These are phyloP conservation scores for Geococcyx californianus DNA, from an alignment of 2,113 vertebrate genomes.

Conservation along the genomic window DNA sequence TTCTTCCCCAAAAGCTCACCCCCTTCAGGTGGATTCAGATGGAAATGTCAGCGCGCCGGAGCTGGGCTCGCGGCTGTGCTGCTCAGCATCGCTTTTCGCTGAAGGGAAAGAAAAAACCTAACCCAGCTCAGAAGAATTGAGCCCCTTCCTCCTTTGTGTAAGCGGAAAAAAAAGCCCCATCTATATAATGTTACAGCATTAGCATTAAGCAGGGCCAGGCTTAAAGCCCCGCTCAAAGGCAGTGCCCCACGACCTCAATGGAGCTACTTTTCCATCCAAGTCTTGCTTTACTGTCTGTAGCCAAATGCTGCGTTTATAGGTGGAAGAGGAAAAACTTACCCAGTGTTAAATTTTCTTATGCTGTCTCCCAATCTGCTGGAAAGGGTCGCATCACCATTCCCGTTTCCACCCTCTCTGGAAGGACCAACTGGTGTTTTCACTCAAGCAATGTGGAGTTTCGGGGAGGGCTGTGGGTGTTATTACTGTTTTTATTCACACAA, in stretches of 20 bases:
- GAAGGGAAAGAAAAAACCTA: constrained; percentile 47
- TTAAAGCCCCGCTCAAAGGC: constrained; percentile 67
- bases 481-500: fast-evolving
- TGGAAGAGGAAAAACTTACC: constrained; percentile 6
- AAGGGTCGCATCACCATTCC: background rate
- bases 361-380: background rate
- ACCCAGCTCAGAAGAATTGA: constrained; percentile 44
- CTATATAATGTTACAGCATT: constrained; percentile 90
- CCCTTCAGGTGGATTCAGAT: constrained; percentile 80
- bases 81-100: constrained; percentile 73
- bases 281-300: background rate
- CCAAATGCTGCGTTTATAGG: constrained; percentile 11
- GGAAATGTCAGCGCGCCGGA: constrained; percentile 79
- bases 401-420: background rate
- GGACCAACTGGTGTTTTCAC: background rate
- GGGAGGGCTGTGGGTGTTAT: fast-evolving
- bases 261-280: constrained; percentile 49
- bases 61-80: constrained; percentile 68
- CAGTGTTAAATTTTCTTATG: background rate
- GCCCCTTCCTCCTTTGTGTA: constrained; percentile 72
- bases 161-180: constrained; percentile 42
- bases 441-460: background rate
- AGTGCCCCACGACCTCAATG: constrained; percentile 29
- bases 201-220: constrained; percentile 80
- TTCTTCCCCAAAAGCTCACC: constrained; percentile 78